Conservation (phyloP, 2,113 vertebrate genomes). For the Budorcas taxicolor region DNA sequence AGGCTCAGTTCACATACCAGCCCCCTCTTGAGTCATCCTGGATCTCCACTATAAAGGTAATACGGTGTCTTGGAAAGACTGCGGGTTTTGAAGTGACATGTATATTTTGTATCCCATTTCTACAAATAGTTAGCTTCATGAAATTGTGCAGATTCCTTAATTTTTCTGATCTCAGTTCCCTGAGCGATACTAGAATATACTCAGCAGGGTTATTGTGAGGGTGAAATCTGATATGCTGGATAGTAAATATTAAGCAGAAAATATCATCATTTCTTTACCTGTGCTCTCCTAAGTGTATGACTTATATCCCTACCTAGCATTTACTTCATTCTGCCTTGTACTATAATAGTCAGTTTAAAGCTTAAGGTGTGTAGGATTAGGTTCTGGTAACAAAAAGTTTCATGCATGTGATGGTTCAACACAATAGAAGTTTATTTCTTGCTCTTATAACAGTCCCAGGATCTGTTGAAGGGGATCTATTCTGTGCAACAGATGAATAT, state of each 20-base stretch:
- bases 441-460: not conserved
- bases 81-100: not conserved
- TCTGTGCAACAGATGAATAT: not conserved
- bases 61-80: not conserved
- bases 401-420: not conserved
- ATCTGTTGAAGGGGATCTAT: not conserved
- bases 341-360: not conserved
- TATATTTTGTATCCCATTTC: not conserved
- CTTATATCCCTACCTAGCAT: not conserved
- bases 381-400: not conserved
- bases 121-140: not conserved
- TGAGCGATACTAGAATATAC: not conserved
- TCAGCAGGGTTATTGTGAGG: not conserved
- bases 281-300: not conserved
- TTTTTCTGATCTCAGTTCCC: not conserved
- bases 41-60: not conserved
- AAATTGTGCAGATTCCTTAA: not conserved
- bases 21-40: not conserved
- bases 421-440: not conserved
- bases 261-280: not conserved
- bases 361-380: not conserved
- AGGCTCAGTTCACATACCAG: not conserved
- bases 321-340: not conserved
- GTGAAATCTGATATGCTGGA: not conserved
- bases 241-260: not conserved